Evolutionary conservation across 2,888 invertebrate genomes (phyloP), one percentile per base, ranked within the genome.

Genomic region (Parochlus steinenii): DNA sequence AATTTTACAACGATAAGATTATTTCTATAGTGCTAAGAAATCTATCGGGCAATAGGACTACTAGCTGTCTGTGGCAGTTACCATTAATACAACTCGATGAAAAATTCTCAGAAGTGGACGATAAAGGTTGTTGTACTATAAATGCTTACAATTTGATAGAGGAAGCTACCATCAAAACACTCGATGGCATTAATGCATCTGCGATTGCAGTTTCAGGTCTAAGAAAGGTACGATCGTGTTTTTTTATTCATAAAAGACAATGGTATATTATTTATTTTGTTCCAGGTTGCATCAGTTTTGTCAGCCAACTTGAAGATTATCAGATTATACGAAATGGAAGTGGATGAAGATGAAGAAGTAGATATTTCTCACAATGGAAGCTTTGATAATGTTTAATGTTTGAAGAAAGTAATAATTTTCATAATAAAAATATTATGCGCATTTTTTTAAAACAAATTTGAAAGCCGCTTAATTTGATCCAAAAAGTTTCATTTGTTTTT

Each of bases 301-400:
- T 78, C 83, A 11, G 78, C 81, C 45, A 82, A 71, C 46, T 63
- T 65, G 35, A 71, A 82, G 39, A 80, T 85, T 54, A 79, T 92
- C 27, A 67, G 85, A 41, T 67, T 90, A 31, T 83, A 83, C 52
- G 87, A 92, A 56, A 89, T 89, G 75, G 92, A 92, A 62, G 80
- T 77, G 0, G 90, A 90, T 38, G 85, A 85, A 38, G 90, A 92
- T 42, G 89, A 87, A 37, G 80, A 80, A 23, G 79, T 79, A 33
- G 70, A 61, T 45, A 67, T 55, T 47, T 55, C 56, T 3, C 52
- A 56, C 37, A 51, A 53, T 31, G 53, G 55, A 6, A 47, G 54
- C 20, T 32, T 57, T 11, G 57, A 57, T 15, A 54, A 50, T 10
- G 56, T 57, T 44, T 56, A 55, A 35, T n/a, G n/a, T n/a, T n/a